Evolutionary conservation across 2,113 vertebrate genomes (phyloP).

Genomic region (Vulpes ferrilata): DNA sequence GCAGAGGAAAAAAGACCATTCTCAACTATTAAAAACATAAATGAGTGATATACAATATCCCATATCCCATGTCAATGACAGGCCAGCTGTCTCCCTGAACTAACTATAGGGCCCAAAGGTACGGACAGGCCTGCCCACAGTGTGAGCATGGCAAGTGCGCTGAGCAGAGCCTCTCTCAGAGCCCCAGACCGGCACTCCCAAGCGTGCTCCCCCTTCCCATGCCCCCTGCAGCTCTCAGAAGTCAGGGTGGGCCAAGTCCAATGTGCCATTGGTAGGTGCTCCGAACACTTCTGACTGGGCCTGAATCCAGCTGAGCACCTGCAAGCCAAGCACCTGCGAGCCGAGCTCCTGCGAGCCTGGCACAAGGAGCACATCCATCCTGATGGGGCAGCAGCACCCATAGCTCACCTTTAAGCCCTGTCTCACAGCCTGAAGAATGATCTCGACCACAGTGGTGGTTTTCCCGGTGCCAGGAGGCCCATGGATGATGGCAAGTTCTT

Average conservation of each 20-base stretch:
- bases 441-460: constrained; percentile 96
- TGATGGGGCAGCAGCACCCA: rapidly evolving
- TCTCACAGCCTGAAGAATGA: constrained; percentile 94
- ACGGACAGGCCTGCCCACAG: background rate
- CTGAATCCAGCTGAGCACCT: rapidly evolving
- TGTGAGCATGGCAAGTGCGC: rapidly evolving
- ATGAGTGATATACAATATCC: rapidly evolving
- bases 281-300: rapidly evolving
- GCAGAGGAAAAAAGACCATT: background rate
- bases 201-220: background rate
- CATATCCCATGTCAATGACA: no score
- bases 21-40: rapidly evolving
- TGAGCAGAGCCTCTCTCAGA: no score
- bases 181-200: no score
- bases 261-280: no score
- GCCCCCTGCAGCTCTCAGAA: rapidly evolving
- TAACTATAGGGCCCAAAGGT: rapidly evolving
- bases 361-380: rapidly evolving
- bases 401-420: constrained; percentile 92
- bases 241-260: background rate
- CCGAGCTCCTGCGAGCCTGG: rapidly evolving
- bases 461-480: constrained; percentile 98
- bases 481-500: constrained; percentile 96
- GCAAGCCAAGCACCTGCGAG: rapidly evolving
- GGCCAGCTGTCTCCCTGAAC: no score